Conservation (phyloP, 2,113 vertebrate species). For the Campylomormyrus tamandua region DNA sequence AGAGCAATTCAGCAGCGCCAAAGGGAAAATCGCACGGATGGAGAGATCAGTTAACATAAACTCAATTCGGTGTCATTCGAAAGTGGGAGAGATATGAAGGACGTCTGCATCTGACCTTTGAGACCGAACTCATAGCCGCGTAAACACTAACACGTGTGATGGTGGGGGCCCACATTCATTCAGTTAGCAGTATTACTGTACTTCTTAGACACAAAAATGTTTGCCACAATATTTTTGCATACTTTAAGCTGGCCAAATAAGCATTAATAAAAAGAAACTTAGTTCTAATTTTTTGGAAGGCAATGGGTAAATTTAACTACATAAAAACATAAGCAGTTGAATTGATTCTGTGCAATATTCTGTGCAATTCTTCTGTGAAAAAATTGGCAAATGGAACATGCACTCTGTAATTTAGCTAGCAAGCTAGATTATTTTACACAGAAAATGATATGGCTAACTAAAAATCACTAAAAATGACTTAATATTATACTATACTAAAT, state of each 20-base stretch:
- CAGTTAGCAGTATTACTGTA: not conserved
- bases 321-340: not conserved
- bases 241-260: not conserved
- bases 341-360: not conserved
- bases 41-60: slow-evolving; percentile 26
- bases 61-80: slow-evolving; percentile 34
- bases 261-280: not conserved
- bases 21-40: slow-evolving; percentile 44
- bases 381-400: not conserved
- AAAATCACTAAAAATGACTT: slow-evolving; percentile 36
- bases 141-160: slow-evolving; percentile 20
- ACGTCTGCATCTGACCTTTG: slow-evolving; percentile 35
- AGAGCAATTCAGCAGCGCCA: slow-evolving; percentile 38
- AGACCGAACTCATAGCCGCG: slow-evolving; percentile 34
- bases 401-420: not conserved
- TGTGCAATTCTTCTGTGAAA: too few species aligned
- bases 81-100: slow-evolving; percentile 35
- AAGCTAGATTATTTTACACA: not conserved
- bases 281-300: not conserved
- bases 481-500: slow-evolving; percentile 47
- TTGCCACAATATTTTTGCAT: not conserved
- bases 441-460: slow-evolving; percentile 23
- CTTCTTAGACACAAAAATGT: not conserved
- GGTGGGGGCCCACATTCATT: not conserved
- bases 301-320: not conserved